These are phyloP conservation scores for Lasioglossum villosulum DNA, from an alignment of 2,888 invertebrate genomes.

Conservation along the genomic window DNA sequence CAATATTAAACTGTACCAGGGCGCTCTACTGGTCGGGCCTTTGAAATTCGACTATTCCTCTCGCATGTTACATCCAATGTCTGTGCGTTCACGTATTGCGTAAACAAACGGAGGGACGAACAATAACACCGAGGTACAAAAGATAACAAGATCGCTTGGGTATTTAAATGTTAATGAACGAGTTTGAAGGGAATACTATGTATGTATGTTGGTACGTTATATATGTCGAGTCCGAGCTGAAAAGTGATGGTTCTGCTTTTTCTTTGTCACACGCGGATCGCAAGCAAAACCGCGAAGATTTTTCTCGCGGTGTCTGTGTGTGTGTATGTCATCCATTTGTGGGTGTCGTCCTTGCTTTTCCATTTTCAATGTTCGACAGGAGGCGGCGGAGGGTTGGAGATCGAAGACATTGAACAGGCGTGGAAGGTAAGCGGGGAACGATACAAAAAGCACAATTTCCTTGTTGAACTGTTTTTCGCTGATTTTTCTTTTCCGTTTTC, in stretches of 20 bases:
- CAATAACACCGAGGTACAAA: background rate
- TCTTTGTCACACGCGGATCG: background rate
- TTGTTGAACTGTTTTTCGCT: constrained; percentile 60
- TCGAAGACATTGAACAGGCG: constrained; percentile 55
- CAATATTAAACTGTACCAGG: constrained; percentile 1
- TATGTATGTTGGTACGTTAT: background rate
- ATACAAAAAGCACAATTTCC: constrained; percentile 77
- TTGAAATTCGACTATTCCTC: background rate
- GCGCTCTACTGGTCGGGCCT: background rate
- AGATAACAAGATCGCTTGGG: background rate
- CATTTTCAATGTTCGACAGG: constrained; percentile 35
- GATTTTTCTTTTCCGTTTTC: background rate
- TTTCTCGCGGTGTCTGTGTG: background rate
- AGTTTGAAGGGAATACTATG: background rate
- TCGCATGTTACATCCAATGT: background rate
- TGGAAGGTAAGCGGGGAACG: constrained; percentile 64
- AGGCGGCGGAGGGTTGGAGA: constrained; percentile 38
- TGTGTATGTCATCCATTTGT: background rate
- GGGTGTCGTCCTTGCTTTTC: constrained; percentile 58
- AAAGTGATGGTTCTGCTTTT: background rate
- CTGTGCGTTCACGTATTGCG: background rate
- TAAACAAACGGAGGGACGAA: background rate
- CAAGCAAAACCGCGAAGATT: constrained; percentile 6
- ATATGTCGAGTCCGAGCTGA: background rate
- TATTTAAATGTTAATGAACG: constrained; percentile 3